Conservation (phyloP, 2,888 invertebrate genomes). For the Leptarthrus brevirostris region DNA sequence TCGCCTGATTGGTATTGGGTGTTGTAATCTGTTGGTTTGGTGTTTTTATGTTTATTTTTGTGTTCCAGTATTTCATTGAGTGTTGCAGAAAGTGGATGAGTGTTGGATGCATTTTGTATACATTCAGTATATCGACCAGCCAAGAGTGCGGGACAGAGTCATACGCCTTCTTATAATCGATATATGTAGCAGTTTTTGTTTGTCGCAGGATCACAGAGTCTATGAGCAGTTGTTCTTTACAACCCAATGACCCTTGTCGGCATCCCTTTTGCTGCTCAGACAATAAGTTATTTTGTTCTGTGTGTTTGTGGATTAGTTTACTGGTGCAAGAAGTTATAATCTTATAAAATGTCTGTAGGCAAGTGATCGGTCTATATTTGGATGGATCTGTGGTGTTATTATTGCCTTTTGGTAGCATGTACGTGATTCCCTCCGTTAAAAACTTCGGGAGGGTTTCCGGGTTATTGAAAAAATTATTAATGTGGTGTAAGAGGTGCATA, state of each 20-base stretch:
- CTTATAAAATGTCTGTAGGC: neutral
- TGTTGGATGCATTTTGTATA: constrained; percentile 33
- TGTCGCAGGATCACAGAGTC: constrained; percentile 8
- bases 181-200: constrained; percentile 1
- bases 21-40: neutral
- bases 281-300: neutral
- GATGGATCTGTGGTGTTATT: neutral
- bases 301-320: neutral
- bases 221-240: neutral
- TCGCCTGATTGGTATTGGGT: neutral
- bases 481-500: neutral
- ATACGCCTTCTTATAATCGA: constrained; percentile 19
- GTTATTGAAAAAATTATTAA: neutral
- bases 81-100: neutral
- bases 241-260: neutral
- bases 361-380: neutral
- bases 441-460: neutral
- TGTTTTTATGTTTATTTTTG: neutral
- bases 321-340: neutral
- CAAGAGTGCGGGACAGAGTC: constrained; percentile 8
- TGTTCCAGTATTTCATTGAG: constrained; percentile 20
- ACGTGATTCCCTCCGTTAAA: neutral
- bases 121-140: neutral
- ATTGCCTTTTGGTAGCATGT: neutral
- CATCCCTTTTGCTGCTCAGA: neutral